Evolutionary conservation across 2,888 invertebrate genomes (phyloP), one percentile per base, ranked within the genome.

Genomic region (Gisinianus flammeolus): DNA sequence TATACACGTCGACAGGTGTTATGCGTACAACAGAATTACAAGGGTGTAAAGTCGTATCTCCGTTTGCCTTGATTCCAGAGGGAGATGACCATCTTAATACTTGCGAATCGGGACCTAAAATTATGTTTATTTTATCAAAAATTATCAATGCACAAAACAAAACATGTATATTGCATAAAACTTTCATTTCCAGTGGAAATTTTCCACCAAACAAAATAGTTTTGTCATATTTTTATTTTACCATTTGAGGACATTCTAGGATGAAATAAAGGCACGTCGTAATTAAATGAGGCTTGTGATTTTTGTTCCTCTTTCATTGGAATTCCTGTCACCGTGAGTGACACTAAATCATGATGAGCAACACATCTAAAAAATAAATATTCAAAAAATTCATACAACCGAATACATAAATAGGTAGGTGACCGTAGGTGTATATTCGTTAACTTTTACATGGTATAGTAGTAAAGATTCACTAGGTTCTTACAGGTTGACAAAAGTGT

Each of bases 231-330:
- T 31, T 56, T 58, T 26, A 79, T 66, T 79, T 84, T 83, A 70
- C 71, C 69, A 22, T 22, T 35, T 52, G 70, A 35, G n/a, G 70
- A 56, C 31, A 84, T 79, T 77, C 80, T 78, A 0, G 94, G 92
- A 87, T 99, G 98, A 83, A 97, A 93, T 80, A 99, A 93, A 88
- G 98, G 98, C 0, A 99, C 99, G 87, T 99, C 98, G 86, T 99
- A 99, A 88, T 98, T 98, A 0, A 98, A 97, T 77, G 98, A 98
- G 0, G 96, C 95, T 86, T 95, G 95, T 0, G 97, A 97, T 87
- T 98, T 98, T 89, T 98, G 97, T 87, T 98, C 98, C 88, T 98
- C 98, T 89, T 99, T 99, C 99, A 99, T 99, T 0, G 99, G 99
- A 85, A 98, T 98, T 5, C 98, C 96, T 6, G 97, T 97, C 0